Conservation (phyloP, 2,888 invertebrate species). For the Synanthedon andrenaeformis region DNA sequence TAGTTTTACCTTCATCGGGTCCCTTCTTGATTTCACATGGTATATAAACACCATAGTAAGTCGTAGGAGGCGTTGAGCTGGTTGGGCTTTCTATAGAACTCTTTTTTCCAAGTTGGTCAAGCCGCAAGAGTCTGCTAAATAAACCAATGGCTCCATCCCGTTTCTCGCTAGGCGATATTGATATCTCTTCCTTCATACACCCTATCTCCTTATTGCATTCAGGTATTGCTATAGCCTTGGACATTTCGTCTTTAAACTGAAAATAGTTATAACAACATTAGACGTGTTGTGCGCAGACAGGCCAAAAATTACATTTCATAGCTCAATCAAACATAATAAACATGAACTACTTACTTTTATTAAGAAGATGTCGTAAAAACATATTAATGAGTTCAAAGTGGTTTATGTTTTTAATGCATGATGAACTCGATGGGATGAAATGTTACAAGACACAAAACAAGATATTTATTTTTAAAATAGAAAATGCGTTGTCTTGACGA, state of each 20-base stretch:
- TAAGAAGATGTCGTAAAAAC: conserved; percentile 44
- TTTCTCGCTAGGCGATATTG: conserved; percentile 47
- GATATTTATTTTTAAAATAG: too few relatives aligned
- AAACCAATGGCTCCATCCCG: conserved; percentile 50
- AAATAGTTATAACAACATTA: conserved; percentile 36
- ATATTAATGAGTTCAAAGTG: conserved; percentile 18
- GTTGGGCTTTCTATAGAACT: conserved; percentile 34
- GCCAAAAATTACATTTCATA: conserved; percentile 47
- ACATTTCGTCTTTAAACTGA: conserved; percentile 44
- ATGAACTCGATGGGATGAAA: background rate
- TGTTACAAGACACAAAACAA: conserved; percentile 6
- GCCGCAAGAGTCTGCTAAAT: conserved; percentile 46
- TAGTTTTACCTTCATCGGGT: conserved; percentile 52
- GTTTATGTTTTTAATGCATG: background rate
- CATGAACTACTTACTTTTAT: conserved; percentile 23
- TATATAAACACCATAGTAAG: conserved; percentile 64
- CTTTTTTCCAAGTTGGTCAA: conserved; percentile 45
- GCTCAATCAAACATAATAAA: conserved; percentile 7
- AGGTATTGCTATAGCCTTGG: conserved; percentile 54
- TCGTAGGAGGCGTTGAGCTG: conserved; percentile 34
- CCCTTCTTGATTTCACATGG: conserved; percentile 66
- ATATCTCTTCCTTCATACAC: conserved; percentile 46
- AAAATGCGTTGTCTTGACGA: too few relatives aligned
- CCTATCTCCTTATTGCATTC: conserved; percentile 51
- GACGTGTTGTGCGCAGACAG: conserved; percentile 48